Evolutionary conservation across 2,113 vertebrate species (phyloP), one percentile per base, ranked within the genome.

Genomic region (Oenanthe oenanthe): DNA sequence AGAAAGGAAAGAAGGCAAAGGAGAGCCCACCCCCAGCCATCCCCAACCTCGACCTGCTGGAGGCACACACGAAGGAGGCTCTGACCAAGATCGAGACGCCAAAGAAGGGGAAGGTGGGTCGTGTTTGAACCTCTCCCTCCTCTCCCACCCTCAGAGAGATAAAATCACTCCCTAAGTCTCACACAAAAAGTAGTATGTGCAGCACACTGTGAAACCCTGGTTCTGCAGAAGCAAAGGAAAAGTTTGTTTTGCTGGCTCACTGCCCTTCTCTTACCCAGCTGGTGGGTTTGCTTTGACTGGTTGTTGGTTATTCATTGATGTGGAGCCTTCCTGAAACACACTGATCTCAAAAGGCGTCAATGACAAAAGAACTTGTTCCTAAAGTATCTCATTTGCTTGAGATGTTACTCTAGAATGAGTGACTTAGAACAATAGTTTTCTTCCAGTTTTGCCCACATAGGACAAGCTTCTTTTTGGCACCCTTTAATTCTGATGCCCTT

Each of bases 61-160:
- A 99, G 97, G 99, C 99, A 34, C 99, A 99, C 70, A 99, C 99
- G 0, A 99, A 99, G 96, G 99, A 99, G 95, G 99, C 99, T 29
- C 90, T 99, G 77, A 99, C 98, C 92, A 99, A 99, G 97, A 99
- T 99, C 38, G 99, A 99, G 94, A 99, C 99, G 16, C 98, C 98
- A 76, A 99, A 99, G 98, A 99, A 99, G 96, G 98, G 98, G 8
- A 99, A 98, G 98, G 98, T 99, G 81, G 92, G 98, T 93, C 31
- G 0, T 25, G 8, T 21, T 75, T 66, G 58, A 87, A 51, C 16
- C 26, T 72, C 36, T 81, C 10, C n/a, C 45, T 67, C 21, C 79
- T 43, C 18, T 80, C 34, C 56, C 7, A 1, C 19, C 13, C 1
- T 29, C 43, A 26, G 9, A 48, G 47, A 28, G 60, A 25, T 31